A percentile compares a stretch with the other conserved stretches of the same genome.
These are phyloP conservation scores for Metopolophium dirhodum DNA, from an alignment of 1,140 invertebrate species.

Conservation along the genomic window DNA sequence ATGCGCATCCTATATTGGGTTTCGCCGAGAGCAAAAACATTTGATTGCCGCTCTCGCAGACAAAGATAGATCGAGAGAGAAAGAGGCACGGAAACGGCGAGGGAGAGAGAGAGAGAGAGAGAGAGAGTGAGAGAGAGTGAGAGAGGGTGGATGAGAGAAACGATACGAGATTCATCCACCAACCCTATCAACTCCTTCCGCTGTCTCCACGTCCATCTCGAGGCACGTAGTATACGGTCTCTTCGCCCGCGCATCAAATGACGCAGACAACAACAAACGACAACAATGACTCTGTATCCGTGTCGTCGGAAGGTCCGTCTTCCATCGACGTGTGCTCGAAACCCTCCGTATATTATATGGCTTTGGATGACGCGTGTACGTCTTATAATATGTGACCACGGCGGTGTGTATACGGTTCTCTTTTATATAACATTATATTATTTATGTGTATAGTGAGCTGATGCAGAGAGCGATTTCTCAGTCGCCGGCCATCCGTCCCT, in stretches of 20 bases:
- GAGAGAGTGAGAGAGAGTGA: background rate
- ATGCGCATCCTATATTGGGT: conserved; percentile 44
- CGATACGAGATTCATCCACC: background rate
- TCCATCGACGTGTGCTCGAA: background rate
- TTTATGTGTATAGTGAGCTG: background rate
- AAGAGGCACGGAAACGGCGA: background rate
- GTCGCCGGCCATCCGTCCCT: background rate
- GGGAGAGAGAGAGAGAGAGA: background rate
- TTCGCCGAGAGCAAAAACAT: conserved; percentile 18
- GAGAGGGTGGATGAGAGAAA: background rate
- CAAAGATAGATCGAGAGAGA: background rate
- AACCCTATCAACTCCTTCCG: background rate
- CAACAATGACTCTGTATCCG: conserved; percentile 17
- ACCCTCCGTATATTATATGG: background rate
- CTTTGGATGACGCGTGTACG: background rate
- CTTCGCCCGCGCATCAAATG: background rate
- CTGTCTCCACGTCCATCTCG: background rate
- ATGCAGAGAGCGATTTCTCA: background rate
- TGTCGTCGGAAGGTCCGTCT: background rate
- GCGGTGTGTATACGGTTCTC: background rate
- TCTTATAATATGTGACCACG: background rate
- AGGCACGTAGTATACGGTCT: background rate
- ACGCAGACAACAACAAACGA: background rate
- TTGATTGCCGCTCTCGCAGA: background rate
- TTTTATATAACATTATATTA: background rate